Conservation (phyloP, 2,888 invertebrate species). For the Melanostoma scalare region DNA sequence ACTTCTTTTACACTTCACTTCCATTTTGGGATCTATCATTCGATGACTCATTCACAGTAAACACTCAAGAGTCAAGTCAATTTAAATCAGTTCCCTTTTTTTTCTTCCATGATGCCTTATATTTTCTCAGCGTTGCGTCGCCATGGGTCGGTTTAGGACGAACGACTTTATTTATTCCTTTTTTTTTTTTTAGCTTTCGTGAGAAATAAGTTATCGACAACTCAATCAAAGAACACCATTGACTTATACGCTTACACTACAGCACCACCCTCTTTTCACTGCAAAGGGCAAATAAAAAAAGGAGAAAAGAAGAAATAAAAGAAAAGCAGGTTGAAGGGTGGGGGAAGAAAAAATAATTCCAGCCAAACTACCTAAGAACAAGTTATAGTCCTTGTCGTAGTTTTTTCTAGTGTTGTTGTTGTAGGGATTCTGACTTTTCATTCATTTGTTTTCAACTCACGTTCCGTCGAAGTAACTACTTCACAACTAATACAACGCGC, state of each 20-base stretch:
- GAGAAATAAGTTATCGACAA: constrained; percentile 69
- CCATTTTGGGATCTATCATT: constrained; percentile 30
- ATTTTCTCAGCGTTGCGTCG: constrained; percentile 3
- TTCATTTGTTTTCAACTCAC: constrained; percentile 61
- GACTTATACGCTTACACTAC: constrained; percentile 32
- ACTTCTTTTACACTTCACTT: constrained; percentile 53
- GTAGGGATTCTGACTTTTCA: constrained; percentile 24
- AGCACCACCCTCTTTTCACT: background rate
- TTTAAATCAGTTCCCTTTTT: constrained; percentile 59
- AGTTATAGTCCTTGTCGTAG: constrained; percentile 41
- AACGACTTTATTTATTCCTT: constrained; percentile 14
- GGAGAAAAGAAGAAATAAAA: background rate
- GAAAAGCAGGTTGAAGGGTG: background rate
- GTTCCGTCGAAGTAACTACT: constrained; percentile 62
- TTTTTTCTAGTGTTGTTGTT: constrained; percentile 15
- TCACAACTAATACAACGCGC: constrained; percentile 68
- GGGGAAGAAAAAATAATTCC: constrained; percentile 23
- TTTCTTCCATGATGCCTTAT: background rate
- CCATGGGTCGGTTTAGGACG: constrained; percentile 12
- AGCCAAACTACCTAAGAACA: constrained; percentile 65
- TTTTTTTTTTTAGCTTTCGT: constrained; percentile 3
- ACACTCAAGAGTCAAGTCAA: constrained; percentile 47
- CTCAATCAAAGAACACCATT: constrained; percentile 66
- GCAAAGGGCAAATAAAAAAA: constrained; percentile 7
- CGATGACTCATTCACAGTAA: constrained; percentile 57